A percentile compares a stretch with the other conserved stretches of the same genome.
phyloP scores from a whole-genome alignment of 2,113 vertebrate genomes.

The Rhinoderma darwinii region DNA sequence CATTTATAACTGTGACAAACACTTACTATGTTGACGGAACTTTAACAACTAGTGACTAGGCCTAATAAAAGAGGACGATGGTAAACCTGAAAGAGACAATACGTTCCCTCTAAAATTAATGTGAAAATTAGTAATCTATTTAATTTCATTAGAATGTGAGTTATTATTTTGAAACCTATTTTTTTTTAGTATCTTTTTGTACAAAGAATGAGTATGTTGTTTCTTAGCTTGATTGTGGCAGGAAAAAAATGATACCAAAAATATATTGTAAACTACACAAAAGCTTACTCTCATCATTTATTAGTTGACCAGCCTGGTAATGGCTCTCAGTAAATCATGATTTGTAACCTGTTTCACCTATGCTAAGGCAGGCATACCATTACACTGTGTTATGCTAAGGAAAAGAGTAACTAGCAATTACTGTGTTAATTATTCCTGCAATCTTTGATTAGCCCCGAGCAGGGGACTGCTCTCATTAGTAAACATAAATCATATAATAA shows the following conservation, averaged over 20 bases:
- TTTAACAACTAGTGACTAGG: no score
- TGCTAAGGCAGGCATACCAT: background rate
- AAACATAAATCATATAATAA: conserved; percentile 45
- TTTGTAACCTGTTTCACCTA: conserved; percentile 1
- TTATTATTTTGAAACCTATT: no score
- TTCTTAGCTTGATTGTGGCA: background rate
- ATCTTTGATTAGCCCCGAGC: conserved; percentile 8
- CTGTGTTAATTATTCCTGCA: conserved; percentile 21
- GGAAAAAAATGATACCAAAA: background rate
- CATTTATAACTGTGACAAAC: no score
- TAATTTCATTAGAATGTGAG: no score
- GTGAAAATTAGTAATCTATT: no score
- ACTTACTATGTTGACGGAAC: no score
- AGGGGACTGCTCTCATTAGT: background rate
- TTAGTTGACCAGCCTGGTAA: background rate
- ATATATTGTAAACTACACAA: background rate
- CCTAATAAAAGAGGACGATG: no score
- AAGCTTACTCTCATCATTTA: background rate
- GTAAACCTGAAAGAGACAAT: no score
- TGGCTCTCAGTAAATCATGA: conserved; percentile 1
- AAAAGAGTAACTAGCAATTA: conserved; percentile 12
- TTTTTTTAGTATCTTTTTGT: no score
- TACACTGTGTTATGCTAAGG: background rate
- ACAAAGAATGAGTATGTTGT: background rate
- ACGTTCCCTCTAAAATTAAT: no score